Evolutionary conservation across 2,113 vertebrate species (phyloP).

Genomic region (Natator depressus): DNA sequence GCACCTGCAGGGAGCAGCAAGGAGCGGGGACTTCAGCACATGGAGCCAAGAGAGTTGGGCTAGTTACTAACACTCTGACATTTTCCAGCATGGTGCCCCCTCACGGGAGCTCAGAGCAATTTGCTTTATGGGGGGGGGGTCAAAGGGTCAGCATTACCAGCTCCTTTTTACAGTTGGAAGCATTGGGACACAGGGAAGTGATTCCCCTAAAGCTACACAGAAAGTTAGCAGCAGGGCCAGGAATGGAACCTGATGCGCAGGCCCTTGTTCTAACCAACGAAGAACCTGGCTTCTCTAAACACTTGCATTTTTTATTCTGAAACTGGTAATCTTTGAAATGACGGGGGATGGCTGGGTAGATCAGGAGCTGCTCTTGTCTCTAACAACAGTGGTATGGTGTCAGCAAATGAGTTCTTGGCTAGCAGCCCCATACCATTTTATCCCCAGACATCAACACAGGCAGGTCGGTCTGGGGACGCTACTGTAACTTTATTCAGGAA

Average conservation of each 20-base stretch:
- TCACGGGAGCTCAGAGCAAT: not conserved
- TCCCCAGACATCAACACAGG: too few species aligned
- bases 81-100: not conserved
- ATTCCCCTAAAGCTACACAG: too few species aligned
- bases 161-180: too few species aligned
- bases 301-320: not conserved
- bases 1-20: not conserved
- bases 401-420: not conserved
- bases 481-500: too few species aligned
- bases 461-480: too few species aligned
- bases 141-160: not conserved
- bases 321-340: not conserved
- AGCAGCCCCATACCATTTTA: not conserved
- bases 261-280: too few species aligned
- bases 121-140: too few species aligned
- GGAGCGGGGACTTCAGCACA: too few species aligned
- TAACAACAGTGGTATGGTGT: not conserved
- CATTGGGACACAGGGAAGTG: too few species aligned
- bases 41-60: too few species aligned
- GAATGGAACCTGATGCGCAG: not conserved
- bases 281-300: not conserved
- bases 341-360: not conserved
- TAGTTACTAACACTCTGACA: not conserved
- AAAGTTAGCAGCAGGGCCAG: not conserved
- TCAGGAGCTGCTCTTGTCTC: too few species aligned